Base-by-base conservation (phyloP, 2,888 invertebrate species). In the Idaea straminata region DNA sequence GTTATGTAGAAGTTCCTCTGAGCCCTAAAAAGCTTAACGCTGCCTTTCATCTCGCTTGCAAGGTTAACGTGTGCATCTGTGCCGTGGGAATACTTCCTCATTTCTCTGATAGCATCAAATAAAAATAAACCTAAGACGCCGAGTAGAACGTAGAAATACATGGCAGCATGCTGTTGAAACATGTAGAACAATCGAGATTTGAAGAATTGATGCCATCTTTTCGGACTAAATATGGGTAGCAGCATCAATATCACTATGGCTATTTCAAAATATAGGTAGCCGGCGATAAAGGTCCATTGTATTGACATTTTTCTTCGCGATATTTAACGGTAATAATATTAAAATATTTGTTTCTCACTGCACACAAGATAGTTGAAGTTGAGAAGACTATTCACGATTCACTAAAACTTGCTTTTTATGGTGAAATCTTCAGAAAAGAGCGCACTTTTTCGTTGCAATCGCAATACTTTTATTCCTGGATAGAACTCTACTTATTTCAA, bases 1-100 rank as follows among this genome's bases (percentile, higher is more conserved):
- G 96, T 95, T 66, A 97, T 96, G 85, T 96, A 96, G 79, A 96
- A 95, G 85, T 97, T 97, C 74, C 96, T 92, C 82, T 97, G 96
- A 2, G 96, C 95, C 72, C 96, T 87, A 83, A 97, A 97, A 64
- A 96, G 87, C 74, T 95, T 95, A 85, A 97, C 95, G 81, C 94
- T 95, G 0, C 92, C 91, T 79, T 95, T 95, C 89, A 95, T 93
- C 83, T 96, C 96, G 62, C 93, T 93, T 62, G 95, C 89, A 5
- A 95, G 85, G 74, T 95, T 92, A 0, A 82, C 73, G 71, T 91
- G 87, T 13, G 84, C 77, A 1, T 91, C 91, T n/a, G 69, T 68
- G 4, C 92, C 82, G 83, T 93, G 85, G 0, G 95, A 93, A 80
- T 96, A 96, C 80, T 96, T 96, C 62, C 92, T 90, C 87, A 96